Evolutionary conservation across 1,140 invertebrate species (phyloP).

Genomic region (Zaprionus camerounensis): DNA sequence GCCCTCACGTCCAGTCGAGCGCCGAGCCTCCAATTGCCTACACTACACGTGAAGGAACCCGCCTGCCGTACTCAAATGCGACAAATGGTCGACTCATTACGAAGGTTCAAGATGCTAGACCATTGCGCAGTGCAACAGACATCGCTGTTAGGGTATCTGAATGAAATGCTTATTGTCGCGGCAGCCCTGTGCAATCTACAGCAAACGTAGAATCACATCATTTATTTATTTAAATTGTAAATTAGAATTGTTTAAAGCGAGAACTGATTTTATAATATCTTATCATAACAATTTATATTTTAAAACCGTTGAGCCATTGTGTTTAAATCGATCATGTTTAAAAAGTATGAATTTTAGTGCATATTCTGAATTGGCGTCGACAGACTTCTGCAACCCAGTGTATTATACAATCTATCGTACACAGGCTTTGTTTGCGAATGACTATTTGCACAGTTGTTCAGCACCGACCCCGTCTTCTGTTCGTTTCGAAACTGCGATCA

Average conservation of each 20-base stretch:
- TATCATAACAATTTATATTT: constrained; percentile 18
- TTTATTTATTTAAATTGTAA: constrained; percentile 9
- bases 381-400: neutral
- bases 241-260: constrained; percentile 53
- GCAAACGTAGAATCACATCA: constrained; percentile 55
- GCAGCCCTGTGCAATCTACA: constrained; percentile 75
- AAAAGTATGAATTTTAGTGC: too few relatives aligned
- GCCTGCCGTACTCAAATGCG: constrained; percentile 72
- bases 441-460: constrained; percentile 36
- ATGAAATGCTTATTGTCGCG: constrained; percentile 73
- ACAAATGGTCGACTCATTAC: constrained; percentile 55
- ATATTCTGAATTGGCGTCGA: neutral
- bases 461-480: neutral
- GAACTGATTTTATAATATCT: constrained; percentile 24
- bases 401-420: constrained; percentile 4
- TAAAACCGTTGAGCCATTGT: constrained; percentile 3
- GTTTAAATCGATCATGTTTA: neutral
- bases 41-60: constrained; percentile 64
- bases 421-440: constrained; percentile 9
- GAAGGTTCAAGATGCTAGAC: constrained; percentile 70
- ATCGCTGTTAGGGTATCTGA: constrained; percentile 67
- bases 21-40: constrained; percentile 65
- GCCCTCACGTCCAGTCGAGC: constrained; percentile 64
- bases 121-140: constrained; percentile 67
- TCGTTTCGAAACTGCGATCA: constrained; percentile 1